These are phyloP conservation scores for Otolemur garnettii DNA, from an alignment of 2,113 vertebrate genomes.

Conservation along the genomic window DNA sequence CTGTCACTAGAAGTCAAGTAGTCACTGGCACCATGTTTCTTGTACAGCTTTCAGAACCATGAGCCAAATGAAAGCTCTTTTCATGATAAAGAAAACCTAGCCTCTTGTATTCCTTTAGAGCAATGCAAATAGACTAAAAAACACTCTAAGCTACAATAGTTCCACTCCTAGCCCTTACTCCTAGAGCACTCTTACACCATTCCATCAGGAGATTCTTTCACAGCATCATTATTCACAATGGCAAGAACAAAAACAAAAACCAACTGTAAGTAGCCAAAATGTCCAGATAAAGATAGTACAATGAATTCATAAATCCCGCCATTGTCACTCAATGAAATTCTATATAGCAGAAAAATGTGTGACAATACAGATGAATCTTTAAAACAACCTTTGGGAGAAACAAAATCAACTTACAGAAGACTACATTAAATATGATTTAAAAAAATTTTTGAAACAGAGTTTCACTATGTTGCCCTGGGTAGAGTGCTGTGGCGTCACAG, in stretches of 20 bases:
- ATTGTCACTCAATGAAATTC: not conserved
- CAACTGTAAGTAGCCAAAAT: not conserved
- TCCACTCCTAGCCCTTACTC: not conserved
- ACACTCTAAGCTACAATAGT: not conserved
- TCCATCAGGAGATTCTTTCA: not conserved
- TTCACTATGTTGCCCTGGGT: too few species aligned
- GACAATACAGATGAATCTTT: not conserved
- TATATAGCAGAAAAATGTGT: not conserved
- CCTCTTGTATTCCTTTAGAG: too few species aligned
- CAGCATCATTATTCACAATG: not conserved
- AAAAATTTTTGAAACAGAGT: too few species aligned
- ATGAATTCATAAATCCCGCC: not conserved
- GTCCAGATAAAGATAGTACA: not conserved
- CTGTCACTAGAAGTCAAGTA: too few species aligned
- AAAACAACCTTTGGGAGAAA: not conserved
- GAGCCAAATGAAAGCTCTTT: too few species aligned
- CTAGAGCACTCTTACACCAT: not conserved
- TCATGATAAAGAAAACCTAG: too few species aligned
- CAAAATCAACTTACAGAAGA: not conserved
- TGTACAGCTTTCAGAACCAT: too few species aligned
- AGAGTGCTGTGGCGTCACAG: too few species aligned
- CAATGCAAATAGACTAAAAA: too few species aligned
- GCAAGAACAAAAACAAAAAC: not conserved
- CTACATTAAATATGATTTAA: not conserved
- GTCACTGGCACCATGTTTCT: too few species aligned